Evolutionary conservation across 1,140 invertebrate species (phyloP).

Genomic region (Sycophila sp.): DNA sequence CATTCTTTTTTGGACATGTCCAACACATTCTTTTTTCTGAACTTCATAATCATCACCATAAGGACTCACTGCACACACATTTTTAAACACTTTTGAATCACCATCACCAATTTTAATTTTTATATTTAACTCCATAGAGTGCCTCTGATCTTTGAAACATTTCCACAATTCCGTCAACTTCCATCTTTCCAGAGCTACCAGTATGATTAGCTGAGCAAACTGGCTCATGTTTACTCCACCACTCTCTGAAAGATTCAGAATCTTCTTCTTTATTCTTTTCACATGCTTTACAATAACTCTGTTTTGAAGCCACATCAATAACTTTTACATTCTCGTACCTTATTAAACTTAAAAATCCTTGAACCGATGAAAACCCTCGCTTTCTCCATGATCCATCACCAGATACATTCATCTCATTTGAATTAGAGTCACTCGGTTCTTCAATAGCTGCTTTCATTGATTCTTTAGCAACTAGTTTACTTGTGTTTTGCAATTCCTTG

Average conservation of each 20-base stretch:
- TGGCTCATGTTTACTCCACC: slow-evolving; percentile 4
- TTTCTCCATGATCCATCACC: not conserved
- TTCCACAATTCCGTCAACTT: slow-evolving; percentile 19
- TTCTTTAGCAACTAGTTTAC: not conserved
- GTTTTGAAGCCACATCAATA: not conserved
- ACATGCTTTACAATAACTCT: slow-evolving; percentile 8
- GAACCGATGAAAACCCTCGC: not conserved
- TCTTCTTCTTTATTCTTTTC: slow-evolving; percentile 24
- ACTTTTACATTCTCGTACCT: not conserved
- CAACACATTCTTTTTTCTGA: not conserved
- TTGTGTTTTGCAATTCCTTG: not conserved
- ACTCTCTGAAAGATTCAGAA: slow-evolving; percentile 12
- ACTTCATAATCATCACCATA: not conserved
- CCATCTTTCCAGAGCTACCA: slow-evolving; percentile 24
- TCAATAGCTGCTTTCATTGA: not conserved
- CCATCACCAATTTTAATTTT: too few relatives aligned
- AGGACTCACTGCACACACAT: too few relatives aligned
- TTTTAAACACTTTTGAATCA: too few relatives aligned
- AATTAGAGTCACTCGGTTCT: too few relatives aligned
- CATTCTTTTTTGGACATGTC: not conserved
- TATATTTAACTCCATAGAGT: too few relatives aligned
- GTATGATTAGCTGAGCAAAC: slow-evolving; percentile 19
- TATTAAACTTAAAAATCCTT: too few relatives aligned
- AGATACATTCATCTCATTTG: too few relatives aligned
- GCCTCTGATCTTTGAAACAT: slow-evolving; percentile 25